A percentile compares a stretch with the other conserved stretches of the same genome.
Evolutionary conservation across 1,140 invertebrate genomes (phyloP).

Genomic region (Eciton burchellii): DNA sequence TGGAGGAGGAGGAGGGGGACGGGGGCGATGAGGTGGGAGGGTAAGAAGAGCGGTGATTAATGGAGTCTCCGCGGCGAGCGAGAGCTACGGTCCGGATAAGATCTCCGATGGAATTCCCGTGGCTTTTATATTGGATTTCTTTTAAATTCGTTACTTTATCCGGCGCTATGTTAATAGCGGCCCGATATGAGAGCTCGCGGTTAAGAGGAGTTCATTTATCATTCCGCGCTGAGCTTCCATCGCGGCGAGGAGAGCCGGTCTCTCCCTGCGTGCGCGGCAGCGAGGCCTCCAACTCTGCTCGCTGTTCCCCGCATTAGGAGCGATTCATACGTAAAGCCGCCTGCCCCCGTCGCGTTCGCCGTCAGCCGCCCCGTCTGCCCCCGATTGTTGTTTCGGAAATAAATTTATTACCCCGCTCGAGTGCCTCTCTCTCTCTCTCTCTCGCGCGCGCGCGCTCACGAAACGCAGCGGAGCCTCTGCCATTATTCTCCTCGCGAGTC

Average conservation of each 20-base stretch:
- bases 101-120: slow-evolving; percentile 81
- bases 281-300: slow-evolving; percentile 71
- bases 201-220: slow-evolving; percentile 85
- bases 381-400: slow-evolving; percentile 59
- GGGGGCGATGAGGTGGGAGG: slow-evolving; percentile 37
- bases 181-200: slow-evolving; percentile 84
- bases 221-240: slow-evolving; percentile 72
- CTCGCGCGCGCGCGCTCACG: slow-evolving; percentile 8
- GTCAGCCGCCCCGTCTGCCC: slow-evolving; percentile 28
- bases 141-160: slow-evolving; percentile 86
- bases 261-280: slow-evolving; percentile 60
- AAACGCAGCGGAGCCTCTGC: not conserved
- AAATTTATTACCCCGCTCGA: slow-evolving; percentile 56
- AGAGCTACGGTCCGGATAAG: slow-evolving; percentile 80
- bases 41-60: slow-evolving; percentile 82
- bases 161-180: slow-evolving; percentile 85
- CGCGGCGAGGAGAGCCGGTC: slow-evolving; percentile 20
- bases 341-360: not conserved
- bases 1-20: not conserved
- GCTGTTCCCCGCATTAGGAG: slow-evolving; percentile 75
- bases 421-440: too few relatives aligned
- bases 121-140: slow-evolving; percentile 85
- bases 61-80: slow-evolving; percentile 82
- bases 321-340: slow-evolving; percentile 71
- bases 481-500: not conserved